Evolutionary conservation across 2,888 invertebrate species (phyloP).

Genomic region (Auanema freiburgensis): DNA sequence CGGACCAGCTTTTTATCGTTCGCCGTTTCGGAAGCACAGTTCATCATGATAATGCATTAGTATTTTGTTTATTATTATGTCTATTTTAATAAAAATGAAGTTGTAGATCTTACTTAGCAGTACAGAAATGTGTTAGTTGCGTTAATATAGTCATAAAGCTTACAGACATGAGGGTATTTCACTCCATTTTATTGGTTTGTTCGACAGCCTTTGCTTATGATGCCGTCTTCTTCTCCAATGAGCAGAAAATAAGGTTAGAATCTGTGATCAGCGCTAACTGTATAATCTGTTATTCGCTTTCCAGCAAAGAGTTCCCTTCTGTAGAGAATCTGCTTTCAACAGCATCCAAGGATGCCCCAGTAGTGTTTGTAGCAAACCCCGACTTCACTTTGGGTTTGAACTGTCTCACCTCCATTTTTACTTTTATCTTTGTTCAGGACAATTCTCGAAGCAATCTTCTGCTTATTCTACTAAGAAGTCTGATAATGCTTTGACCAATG

Average conservation of each 20-base stretch:
- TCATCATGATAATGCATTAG: too few relatives aligned
- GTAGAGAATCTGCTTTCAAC: slow-evolving; percentile 26
- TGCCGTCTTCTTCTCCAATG: slow-evolving; percentile 44
- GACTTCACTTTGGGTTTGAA: slow-evolving; percentile 45
- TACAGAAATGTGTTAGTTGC: too few relatives aligned
- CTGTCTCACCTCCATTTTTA: slow-evolving; percentile 4
- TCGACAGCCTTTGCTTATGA: slow-evolving; percentile 36
- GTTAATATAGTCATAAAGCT: too few relatives aligned
- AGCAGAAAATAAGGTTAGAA: slow-evolving; percentile 33
- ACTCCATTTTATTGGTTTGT: slow-evolving; percentile 29
- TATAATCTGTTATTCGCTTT: slow-evolving; percentile 11
- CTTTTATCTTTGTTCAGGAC: slow-evolving; percentile 26
- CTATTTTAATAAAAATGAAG: too few relatives aligned
- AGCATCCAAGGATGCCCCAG: slow-evolving; percentile 36
- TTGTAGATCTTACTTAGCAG: too few relatives aligned
- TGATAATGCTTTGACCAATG: slow-evolving; percentile 29
- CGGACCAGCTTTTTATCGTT: slow-evolving; percentile 4
- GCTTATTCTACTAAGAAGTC: slow-evolving; percentile 32
- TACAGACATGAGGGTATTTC: slow-evolving; percentile 39
- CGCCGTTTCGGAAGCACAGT: too few relatives aligned
- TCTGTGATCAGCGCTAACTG: background rate
- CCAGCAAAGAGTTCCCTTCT: slow-evolving; percentile 17
- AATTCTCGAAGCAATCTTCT: slow-evolving; percentile 35
- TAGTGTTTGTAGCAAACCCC: slow-evolving; percentile 44
- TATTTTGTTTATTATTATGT: too few relatives aligned